These are phyloP conservation scores for Myiothlypis chrysogaster DNA, from an alignment of 2,797 vertebrate species.

Conservation along the genomic window DNA sequence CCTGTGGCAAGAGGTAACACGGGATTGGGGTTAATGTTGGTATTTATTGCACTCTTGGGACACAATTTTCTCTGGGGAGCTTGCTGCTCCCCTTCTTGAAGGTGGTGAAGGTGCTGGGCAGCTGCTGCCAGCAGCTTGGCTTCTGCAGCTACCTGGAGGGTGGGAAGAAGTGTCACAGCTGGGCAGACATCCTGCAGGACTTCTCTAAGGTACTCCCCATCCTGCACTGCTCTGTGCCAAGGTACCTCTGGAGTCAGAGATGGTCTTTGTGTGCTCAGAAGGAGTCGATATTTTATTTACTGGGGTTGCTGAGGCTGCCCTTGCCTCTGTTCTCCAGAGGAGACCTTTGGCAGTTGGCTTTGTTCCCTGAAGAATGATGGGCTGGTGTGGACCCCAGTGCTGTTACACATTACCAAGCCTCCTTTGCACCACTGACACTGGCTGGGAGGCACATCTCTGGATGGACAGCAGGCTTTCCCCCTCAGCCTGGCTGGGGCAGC, in stretches of 20 bases:
- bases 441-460: too few species aligned
- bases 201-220: neutral
- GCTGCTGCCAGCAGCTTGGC: neutral
- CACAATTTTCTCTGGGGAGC: neutral
- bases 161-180: accelerated
- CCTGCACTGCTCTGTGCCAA: neutral
- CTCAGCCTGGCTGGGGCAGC: neutral
- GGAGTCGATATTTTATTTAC: neutral
- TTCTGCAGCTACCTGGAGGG: accelerated
- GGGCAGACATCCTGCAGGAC: accelerated
- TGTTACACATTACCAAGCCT: neutral
- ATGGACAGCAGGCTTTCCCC: neutral
- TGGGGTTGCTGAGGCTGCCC: neutral
- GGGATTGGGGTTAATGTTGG: accelerated
- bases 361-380: neutral
- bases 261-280: neutral
- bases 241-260: neutral
- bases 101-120: neutral
- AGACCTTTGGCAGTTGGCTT: neutral
- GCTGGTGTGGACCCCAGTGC: neutral
- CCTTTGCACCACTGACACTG: too few species aligned
- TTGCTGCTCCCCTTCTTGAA: neutral
- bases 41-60: neutral
- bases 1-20: neutral
- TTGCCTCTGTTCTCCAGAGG: neutral